Evolutionary conservation across 1,140 invertebrate genomes (phyloP), one percentile per base, ranked within the genome.

Genomic region (Holcopasites calliopsidis): DNA sequence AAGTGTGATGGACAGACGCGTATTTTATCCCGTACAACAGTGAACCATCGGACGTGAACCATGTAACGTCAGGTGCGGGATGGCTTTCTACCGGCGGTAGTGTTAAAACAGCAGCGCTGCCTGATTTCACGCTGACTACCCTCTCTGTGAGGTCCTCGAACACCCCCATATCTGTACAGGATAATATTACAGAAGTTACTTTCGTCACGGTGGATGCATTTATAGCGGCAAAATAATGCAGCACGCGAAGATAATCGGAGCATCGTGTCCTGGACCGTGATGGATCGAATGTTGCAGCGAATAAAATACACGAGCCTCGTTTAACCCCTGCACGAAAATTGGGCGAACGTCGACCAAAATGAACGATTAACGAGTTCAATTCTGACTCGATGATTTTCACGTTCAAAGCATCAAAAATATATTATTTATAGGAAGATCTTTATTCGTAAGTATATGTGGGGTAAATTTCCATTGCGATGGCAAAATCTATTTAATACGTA

Each of bases 71-170:
- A 0, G 97, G 97, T 23, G 92, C 90, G 6, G 97, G 97, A 85
- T 96, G 93, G 61, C 96, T 97, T 76, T 97, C 94, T 78, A 98
- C 96, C 10, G 92, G 88, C 2, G 97, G 97, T 80, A 98, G 93
- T 75, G 96, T 93, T 62, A 98, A 92, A 79, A 98, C 93, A 11
- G 96, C 96, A 1, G 97, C 96, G 75, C 95, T 93, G 16, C 97
- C 97, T 52, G 95, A 94, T 79, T 95, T 92, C 3, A 97, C 96
- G 18, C 91, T 92, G 10, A 97, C 87, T 23, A 93, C 93, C 57
- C 93, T 92, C 84, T 97, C 95, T 40, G 92, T 92, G 35, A 93
- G 88, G 83, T 96, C 94, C 79, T 95, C 93, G 86, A 98, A 97
- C 66, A 94, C 92, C 35, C 94, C 95, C 96, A 98, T 97, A 90